phyloP scores from a whole-genome alignment of 2,888 invertebrate genomes.

The Odontocerum albicorne region DNA sequence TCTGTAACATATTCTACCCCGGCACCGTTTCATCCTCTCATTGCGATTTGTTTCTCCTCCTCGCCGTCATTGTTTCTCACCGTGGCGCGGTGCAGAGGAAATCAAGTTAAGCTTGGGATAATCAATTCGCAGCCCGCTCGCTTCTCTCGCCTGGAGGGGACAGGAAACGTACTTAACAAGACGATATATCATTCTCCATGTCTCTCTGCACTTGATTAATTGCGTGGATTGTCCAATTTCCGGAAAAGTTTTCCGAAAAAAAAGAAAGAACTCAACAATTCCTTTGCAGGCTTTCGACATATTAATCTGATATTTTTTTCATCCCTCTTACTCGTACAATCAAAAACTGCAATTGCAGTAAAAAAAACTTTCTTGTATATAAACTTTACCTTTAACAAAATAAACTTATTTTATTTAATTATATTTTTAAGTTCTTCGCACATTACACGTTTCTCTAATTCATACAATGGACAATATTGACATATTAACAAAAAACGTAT shows the following conservation, averaged over 20 bases:
- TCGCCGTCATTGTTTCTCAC: constrained; percentile 26
- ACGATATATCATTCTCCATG: constrained; percentile 17
- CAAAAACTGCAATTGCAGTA: no score
- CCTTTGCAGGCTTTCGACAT: no score
- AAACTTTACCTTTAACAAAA: no score
- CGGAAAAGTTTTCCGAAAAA: background rate
- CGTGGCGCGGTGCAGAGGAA: constrained; percentile 18
- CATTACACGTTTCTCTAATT: no score
- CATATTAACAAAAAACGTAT: no score
- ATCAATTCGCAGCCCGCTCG: constrained; percentile 22
- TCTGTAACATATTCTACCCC: no score
- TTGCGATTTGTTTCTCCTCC: constrained; percentile 28
- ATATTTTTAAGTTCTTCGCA: no score
- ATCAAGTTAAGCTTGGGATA: constrained; percentile 26
- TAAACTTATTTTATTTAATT: no score
- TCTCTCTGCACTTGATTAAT: constrained; percentile 13
- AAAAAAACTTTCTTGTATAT: no score
- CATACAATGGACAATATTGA: no score
- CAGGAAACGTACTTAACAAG: constrained; percentile 7
- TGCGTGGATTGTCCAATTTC: background rate
- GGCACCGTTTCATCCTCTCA: constrained; percentile 8
- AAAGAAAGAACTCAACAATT: background rate
- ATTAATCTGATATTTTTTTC: no score
- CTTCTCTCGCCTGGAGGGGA: constrained; percentile 2
- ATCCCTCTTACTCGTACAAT: no score